Base-by-base conservation (phyloP, 2,888 invertebrate genomes). In the Drosophila colorata region DNA sequence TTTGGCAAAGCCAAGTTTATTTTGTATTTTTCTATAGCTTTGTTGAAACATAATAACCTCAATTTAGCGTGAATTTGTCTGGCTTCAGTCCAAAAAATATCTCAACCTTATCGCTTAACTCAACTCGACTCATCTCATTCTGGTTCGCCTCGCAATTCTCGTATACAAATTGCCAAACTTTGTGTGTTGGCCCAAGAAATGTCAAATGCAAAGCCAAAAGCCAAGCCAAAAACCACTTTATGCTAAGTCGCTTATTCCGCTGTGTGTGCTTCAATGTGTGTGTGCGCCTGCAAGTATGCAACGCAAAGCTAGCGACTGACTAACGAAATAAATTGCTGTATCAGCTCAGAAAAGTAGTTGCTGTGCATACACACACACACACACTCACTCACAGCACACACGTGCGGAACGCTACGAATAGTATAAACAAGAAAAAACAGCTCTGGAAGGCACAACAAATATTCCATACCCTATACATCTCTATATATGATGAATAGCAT, bases 281-380 rank as follows among this genome's bases (percentile, higher is more conserved):
- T 40, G 56, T 43, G 56, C 49, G 35, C 25, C 28, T 73, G 68
- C 51, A 69, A 74, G 69, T 65, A 69, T 78, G 60, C 73, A 46
- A 52, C 49, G 67, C 73, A 67, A 72, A 67, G 78, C 74, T 11
- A 67, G 74, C 64, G 63, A 74, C 74, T 68, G 80, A 67, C 68
- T 74, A 73, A 74, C 74, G 77, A 80, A 88, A 87, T 76, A 85
- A 84, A 80, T 84, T 82, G 85, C 88, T 76, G 80, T 69, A 89
- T 88, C 84, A 87, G 84, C 87, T 75, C 53, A 48, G 68, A 72
- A 74, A 76, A 74, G 70, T 74, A 72, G 72, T 64, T 63, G 59
- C 67, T 55, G 4, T 56, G 47, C 20, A 41, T 38, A 61, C 52
- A 40, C n/a, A 59, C 25, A 25, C 23, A 25, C 16, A n/a, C 35